Conservation (phyloP, 2,888 invertebrate genomes). For the Eutolmus rufibarbis region DNA sequence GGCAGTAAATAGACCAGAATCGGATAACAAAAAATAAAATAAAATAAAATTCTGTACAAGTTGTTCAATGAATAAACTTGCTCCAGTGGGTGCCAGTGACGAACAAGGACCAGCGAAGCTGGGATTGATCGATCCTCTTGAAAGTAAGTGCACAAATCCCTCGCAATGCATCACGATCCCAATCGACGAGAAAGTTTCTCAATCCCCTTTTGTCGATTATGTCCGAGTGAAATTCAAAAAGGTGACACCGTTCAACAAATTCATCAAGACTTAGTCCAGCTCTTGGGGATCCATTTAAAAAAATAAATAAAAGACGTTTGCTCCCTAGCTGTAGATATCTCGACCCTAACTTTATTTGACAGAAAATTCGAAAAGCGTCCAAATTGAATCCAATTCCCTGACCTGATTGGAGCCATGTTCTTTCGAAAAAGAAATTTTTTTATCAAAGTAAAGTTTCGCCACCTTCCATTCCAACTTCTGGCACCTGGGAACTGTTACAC, state of each 20-base stretch:
- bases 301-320: not conserved
- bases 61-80: not conserved
- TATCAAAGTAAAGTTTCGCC: not conserved
- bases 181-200: not conserved
- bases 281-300: not conserved
- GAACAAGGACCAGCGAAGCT: not conserved
- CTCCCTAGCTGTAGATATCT: not conserved
- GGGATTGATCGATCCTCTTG: not conserved
- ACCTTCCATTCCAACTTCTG: not conserved
- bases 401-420: not conserved
- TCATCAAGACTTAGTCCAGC: not conserved
- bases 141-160: not conserved
- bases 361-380: not conserved
- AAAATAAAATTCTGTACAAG: not conserved
- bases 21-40: not conserved
- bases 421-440: not conserved
- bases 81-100: not conserved
- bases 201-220: not conserved
- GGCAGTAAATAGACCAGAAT: not conserved
- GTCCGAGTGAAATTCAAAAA: not conserved
- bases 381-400: not conserved
- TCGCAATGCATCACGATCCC: not conserved
- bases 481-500: not conserved
- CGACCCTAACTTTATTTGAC: not conserved
- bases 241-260: not conserved